phyloP scores from a whole-genome alignment of 2,888 invertebrate genomes.

The Adineta ricciae region DNA sequence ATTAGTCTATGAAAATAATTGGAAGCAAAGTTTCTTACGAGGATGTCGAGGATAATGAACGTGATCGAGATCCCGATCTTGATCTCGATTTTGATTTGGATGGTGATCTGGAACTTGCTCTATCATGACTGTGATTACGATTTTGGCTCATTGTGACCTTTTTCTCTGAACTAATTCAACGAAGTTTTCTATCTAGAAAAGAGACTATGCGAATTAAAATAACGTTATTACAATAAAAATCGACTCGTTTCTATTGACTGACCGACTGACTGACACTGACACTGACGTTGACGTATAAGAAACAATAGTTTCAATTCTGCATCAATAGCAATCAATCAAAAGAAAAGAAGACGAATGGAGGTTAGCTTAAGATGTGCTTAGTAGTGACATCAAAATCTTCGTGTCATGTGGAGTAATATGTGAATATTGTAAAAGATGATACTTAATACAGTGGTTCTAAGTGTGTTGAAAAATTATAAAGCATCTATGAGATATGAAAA shows the following conservation, averaged over 20 bases:
- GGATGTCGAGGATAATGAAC: background rate
- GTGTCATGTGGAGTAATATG: background rate
- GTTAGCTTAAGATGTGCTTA: background rate
- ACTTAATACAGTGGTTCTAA: background rate
- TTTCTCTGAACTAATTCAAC: background rate
- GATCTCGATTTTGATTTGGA: background rate
- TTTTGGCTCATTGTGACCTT: background rate
- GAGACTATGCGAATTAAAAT: no score
- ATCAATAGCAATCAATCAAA: background rate
- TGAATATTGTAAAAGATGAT: background rate
- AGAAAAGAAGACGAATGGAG: background rate
- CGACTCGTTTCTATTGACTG: no score
- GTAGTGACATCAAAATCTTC: background rate
- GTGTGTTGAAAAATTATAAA: background rate
- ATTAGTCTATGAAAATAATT: background rate
- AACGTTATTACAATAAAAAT: no score
- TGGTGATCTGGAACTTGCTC: background rate
- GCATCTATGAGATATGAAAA: background rate
- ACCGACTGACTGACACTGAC: no score
- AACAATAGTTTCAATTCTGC: background rate
- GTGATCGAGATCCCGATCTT: background rate
- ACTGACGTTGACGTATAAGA: no score
- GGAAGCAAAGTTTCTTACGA: background rate
- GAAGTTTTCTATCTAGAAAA: background rate
- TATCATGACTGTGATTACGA: background rate